A percentile compares a stretch with the other conserved stretches of the same genome.
Conservation (phyloP, 2,888 invertebrate species). For the Pharmacophagus antenor region DNA sequence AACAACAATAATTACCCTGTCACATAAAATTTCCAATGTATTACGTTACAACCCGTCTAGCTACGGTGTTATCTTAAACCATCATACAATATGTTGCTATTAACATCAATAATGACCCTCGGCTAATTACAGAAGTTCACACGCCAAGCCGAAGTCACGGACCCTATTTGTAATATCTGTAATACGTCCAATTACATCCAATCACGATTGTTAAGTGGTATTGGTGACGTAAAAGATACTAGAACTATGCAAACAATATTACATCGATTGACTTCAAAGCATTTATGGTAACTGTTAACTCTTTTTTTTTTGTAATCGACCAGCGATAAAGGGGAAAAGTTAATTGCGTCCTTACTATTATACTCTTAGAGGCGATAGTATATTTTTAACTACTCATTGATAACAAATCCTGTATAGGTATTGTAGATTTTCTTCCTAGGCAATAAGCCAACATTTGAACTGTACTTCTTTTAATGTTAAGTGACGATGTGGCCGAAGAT, state of each 20-base stretch:
- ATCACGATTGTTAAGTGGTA: slow-evolving; percentile 56
- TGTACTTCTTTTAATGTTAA: too few relatives aligned
- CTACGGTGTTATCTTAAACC: slow-evolving; percentile 23
- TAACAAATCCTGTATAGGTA: too few relatives aligned
- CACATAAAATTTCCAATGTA: slow-evolving; percentile 21
- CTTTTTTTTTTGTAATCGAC: too few relatives aligned
- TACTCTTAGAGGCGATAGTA: too few relatives aligned
- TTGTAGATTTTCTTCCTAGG: too few relatives aligned
- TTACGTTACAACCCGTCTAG: background rate
- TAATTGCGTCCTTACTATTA: too few relatives aligned
- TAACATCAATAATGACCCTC: slow-evolving; percentile 34
- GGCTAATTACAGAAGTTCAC: slow-evolving; percentile 40
- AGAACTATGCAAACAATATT: slow-evolving; percentile 4
- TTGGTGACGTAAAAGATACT: slow-evolving; percentile 46
- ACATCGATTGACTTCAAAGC: too few relatives aligned
- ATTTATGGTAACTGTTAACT: too few relatives aligned
- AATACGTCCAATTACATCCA: slow-evolving; percentile 46
- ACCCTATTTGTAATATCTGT: slow-evolving; percentile 30
- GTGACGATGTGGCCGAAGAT: too few relatives aligned
- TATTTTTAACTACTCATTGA: too few relatives aligned
- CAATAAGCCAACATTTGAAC: too few relatives aligned
- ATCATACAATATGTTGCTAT: slow-evolving; percentile 25
- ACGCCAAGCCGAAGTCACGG: slow-evolving; percentile 45
- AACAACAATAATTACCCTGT: slow-evolving; percentile 6
- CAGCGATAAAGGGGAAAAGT: too few relatives aligned